phyloP scores from a whole-genome alignment of 1,140 invertebrate species.

The Diuraphis noxia region DNA sequence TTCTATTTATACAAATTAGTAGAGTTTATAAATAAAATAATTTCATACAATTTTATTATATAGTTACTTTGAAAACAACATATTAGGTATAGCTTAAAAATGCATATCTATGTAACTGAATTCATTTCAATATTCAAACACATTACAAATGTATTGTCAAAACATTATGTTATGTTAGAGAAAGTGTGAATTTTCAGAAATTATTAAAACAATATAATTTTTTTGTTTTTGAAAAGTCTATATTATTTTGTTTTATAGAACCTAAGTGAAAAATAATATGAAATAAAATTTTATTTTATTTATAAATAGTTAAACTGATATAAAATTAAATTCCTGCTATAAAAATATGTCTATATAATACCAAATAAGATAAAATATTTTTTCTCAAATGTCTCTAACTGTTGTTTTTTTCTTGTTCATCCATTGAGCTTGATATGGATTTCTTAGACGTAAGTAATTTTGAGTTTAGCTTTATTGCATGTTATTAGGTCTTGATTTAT shows the following conservation, averaged over 20 bases:
- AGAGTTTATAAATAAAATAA: background rate
- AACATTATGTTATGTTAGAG: background rate
- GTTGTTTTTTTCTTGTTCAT: slow-evolving; percentile 51
- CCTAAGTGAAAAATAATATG: background rate
- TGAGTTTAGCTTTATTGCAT: slow-evolving; percentile 27
- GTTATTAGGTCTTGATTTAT: slow-evolving; percentile 38
- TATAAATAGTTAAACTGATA: background rate
- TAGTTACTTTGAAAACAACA: background rate
- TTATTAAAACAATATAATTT: background rate
- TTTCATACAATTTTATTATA: background rate
- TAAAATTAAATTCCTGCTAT: background rate
- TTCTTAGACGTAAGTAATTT: slow-evolving; percentile 57
- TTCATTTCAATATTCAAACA: background rate
- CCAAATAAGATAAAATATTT: background rate
- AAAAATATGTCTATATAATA: background rate
- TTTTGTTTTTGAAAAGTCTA: background rate
- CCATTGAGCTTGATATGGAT: slow-evolving; percentile 58
- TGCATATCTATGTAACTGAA: background rate
- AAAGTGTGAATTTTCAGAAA: background rate
- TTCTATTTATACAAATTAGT: background rate
- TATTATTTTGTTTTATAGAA: background rate
- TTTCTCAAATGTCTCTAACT: slow-evolving; percentile 34
- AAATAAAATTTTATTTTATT: background rate
- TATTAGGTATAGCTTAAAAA: background rate
- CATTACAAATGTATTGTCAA: background rate